phyloP scores from a whole-genome alignment of 1,140 invertebrate species.

The Zaprionus capensis region DNA sequence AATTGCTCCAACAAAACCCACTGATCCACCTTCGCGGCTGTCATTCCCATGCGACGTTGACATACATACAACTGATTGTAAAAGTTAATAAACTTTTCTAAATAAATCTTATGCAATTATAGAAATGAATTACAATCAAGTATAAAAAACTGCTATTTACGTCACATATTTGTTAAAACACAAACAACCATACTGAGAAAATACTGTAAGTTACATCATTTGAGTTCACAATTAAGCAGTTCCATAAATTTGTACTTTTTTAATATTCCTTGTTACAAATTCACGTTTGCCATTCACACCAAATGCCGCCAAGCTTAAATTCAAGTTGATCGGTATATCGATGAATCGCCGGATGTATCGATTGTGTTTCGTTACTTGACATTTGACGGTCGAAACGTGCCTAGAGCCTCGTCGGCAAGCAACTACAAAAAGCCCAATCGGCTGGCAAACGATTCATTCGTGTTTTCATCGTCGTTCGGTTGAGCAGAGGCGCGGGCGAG shows the following conservation, averaged over 20 bases:
- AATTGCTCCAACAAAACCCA: neutral
- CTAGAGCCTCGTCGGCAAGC: neutral
- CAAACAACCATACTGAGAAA: neutral
- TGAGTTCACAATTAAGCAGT: neutral
- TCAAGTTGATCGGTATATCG: neutral
- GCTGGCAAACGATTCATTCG: slow-evolving; percentile 29
- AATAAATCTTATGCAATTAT: too few relatives aligned
- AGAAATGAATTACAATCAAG: neutral
- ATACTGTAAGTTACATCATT: neutral
- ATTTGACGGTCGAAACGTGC: neutral
- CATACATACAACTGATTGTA: neutral
- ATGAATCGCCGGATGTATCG: slow-evolving; percentile 14
- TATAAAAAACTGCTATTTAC: neutral
- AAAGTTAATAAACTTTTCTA: neutral
- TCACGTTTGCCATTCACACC: neutral
- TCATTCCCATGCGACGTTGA: neutral
- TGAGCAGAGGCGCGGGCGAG: slow-evolving; percentile 2
- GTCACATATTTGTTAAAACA: neutral
- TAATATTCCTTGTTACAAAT: neutral
- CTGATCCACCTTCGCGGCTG: neutral
- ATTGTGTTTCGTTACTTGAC: neutral
- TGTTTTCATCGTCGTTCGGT: slow-evolving; percentile 41
- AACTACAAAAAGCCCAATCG: slow-evolving; percentile 39
- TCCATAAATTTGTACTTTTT: neutral
- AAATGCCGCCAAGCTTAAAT: neutral